phyloP scores from a whole-genome alignment of 2,113 vertebrate species.

The Sphyrna mokarran region DNA sequence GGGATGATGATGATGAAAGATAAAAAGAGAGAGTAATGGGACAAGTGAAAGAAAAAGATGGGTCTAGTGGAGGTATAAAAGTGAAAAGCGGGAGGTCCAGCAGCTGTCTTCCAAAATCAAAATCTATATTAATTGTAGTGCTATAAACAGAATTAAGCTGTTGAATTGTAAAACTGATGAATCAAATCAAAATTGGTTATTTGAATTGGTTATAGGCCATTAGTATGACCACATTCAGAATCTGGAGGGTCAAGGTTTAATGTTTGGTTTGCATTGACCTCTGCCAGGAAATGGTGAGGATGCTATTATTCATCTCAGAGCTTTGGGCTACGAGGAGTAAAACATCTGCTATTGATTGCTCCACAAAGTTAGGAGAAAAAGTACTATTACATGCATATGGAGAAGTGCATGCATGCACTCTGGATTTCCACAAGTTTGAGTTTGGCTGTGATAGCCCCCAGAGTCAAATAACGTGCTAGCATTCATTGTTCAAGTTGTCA shows the following conservation, averaged over 20 bases:
- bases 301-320: background rate
- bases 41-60: background rate
- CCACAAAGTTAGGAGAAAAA: background rate
- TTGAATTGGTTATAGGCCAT: background rate
- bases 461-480: background rate
- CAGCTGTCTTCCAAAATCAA: background rate
- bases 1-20: background rate
- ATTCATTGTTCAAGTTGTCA: background rate
- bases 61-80: background rate
- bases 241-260: background rate
- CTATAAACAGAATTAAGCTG: background rate
- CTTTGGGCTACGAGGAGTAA: background rate
- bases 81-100: background rate
- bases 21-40: background rate
- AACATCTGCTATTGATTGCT: background rate
- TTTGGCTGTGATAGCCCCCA: background rate
- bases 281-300: background rate
- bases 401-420: too few species aligned
- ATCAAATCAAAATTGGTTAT: background rate
- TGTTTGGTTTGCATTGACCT: background rate
- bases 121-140: background rate
- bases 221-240: background rate
- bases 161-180: background rate
- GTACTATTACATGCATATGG: background rate
- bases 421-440: background rate